These are phyloP conservation scores for Felis chaus DNA, from an alignment of 2,113 vertebrate species.

Conservation along the genomic window DNA sequence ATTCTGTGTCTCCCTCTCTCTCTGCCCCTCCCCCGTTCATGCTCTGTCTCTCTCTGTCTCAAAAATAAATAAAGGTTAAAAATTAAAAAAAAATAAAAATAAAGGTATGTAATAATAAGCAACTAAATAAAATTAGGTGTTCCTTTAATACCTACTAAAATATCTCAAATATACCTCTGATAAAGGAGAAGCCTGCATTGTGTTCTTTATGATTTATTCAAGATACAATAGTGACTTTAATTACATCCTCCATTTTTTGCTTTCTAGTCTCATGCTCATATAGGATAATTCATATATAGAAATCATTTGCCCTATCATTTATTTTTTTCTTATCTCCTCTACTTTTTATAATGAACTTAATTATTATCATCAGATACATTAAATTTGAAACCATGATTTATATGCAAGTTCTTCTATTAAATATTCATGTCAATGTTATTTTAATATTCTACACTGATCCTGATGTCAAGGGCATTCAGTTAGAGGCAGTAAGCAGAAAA, in stretches of 20 bases:
- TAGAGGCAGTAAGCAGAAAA: constrained; percentile 26
- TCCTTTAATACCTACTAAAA: neutral
- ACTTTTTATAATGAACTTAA: constrained; percentile 53
- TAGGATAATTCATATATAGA: neutral
- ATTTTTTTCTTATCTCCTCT: constrained; percentile 65
- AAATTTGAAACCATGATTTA: constrained; percentile 68
- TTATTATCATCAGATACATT: constrained; percentile 60
- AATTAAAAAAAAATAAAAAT: neutral
- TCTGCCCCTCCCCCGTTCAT: too few relatives aligned
- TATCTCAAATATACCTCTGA: neutral
- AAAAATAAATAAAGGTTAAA: too few relatives aligned
- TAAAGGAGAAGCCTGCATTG: neutral
- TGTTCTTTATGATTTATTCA: neutral
- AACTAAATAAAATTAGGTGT: constrained; percentile 1
- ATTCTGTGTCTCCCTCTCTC: too few relatives aligned
- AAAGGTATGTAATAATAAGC: constrained; percentile 28
- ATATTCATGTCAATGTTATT: constrained; percentile 55
- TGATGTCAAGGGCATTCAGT: neutral
- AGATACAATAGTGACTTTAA: constrained; percentile 58
- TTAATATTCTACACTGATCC: constrained; percentile 44
- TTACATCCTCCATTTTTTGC: constrained; percentile 3
- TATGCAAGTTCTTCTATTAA: constrained; percentile 52
- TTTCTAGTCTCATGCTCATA: constrained; percentile 3
- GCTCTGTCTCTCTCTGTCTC: too few relatives aligned
- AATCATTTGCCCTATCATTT: neutral